Conservation (phyloP, 1,140 invertebrate species). For the Metopolophium dirhodum region DNA sequence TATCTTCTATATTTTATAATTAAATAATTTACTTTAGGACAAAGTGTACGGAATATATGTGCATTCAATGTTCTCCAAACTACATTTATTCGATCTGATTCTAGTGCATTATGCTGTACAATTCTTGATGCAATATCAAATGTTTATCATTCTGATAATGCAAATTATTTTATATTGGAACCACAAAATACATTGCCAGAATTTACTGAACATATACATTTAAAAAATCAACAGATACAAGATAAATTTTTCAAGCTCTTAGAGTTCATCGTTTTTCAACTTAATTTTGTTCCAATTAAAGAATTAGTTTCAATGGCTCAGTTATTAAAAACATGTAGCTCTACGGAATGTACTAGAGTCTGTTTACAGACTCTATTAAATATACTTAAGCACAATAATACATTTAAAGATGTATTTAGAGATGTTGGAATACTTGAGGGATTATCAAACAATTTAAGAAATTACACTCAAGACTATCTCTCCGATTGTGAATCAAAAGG, state of each 20-base stretch:
- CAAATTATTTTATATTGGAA: slow-evolving; percentile 98
- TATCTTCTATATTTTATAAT: background rate
- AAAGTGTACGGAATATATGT: slow-evolving; percentile 89
- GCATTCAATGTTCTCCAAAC: slow-evolving; percentile 95
- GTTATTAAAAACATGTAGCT: slow-evolving; percentile 83
- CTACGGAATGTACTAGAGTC: slow-evolving; percentile 80
- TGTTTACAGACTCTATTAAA: slow-evolving; percentile 89
- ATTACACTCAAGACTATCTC: slow-evolving; percentile 65
- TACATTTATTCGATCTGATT: slow-evolving; percentile 89
- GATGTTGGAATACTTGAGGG: slow-evolving; percentile 98
- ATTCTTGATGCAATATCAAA: slow-evolving; percentile 95
- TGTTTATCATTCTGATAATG: slow-evolving; percentile 96
- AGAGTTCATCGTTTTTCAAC: slow-evolving; percentile 95
- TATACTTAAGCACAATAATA: slow-evolving; percentile 84
- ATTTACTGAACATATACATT: slow-evolving; percentile 93
- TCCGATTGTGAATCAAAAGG: slow-evolving; percentile 63
- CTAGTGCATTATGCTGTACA: slow-evolving; percentile 82
- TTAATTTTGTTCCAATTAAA: slow-evolving; percentile 99
- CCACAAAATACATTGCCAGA: slow-evolving; percentile 93
- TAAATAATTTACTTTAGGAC: slow-evolving; percentile 63
- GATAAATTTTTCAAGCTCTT: slow-evolving; percentile 94
- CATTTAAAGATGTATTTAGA: slow-evolving; percentile 97
- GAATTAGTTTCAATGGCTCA: slow-evolving; percentile 96
- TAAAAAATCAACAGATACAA: slow-evolving; percentile 90
- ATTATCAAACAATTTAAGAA: slow-evolving; percentile 89